These are phyloP conservation scores for Pantelozetes paolii DNA, from an alignment of 2,888 invertebrate genomes.

Conservation along the genomic window DNA sequence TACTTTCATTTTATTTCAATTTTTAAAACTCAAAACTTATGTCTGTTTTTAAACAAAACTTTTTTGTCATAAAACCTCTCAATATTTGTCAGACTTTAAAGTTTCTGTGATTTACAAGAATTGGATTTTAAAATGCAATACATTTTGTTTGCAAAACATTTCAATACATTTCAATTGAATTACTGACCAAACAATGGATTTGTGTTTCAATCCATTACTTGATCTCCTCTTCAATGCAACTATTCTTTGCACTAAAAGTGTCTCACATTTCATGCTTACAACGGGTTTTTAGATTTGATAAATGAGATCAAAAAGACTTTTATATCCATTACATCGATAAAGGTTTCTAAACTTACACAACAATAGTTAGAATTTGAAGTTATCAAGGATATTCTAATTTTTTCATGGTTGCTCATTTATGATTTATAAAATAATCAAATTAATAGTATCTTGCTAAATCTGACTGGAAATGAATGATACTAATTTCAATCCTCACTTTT, in stretches of 20 bases:
- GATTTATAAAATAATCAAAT: no score
- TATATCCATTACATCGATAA: conserved; percentile 3
- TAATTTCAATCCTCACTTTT: no score
- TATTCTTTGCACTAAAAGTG: not conserved
- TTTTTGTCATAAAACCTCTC: not conserved
- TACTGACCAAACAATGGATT: conserved; percentile 14
- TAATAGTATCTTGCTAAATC: no score
- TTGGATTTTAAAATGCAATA: not conserved
- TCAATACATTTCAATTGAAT: not conserved
- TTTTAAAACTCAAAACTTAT: not conserved
- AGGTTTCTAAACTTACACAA: no score
- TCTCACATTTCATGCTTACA: not conserved
- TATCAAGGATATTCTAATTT: no score
- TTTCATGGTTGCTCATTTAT: no score
- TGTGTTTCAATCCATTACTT: not conserved
- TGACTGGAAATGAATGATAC: no score
- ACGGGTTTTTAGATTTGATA: not conserved
- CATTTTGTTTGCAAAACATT: not conserved
- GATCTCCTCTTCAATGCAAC: not conserved
- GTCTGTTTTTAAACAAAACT: conserved; percentile 8
- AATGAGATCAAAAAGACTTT: conserved; percentile 19
- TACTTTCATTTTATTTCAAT: not conserved
- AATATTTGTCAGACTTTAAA: not conserved
- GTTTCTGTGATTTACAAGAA: not conserved
- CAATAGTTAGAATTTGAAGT: no score